Percentiles rank a stretch among this genome's conserved stretches.
Evolutionary conservation across 2,888 invertebrate genomes (phyloP).

Genomic region (Homarus gammarus): DNA sequence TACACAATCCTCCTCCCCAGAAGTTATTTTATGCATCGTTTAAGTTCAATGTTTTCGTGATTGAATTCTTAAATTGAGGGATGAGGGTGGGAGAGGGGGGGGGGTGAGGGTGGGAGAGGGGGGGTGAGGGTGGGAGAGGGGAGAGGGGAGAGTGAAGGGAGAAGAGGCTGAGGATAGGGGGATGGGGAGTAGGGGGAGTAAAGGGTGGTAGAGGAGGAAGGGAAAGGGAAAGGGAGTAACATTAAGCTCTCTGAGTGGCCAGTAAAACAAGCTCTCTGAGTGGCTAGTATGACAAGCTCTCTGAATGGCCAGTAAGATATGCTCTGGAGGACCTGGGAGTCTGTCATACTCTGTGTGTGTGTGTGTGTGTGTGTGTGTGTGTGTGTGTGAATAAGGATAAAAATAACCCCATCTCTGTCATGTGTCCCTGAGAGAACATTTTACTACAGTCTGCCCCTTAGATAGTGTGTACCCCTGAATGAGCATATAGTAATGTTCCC

Average conservation of each 20-base stretch:
- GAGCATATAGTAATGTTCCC: too few species aligned
- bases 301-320: background rate
- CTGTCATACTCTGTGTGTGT: background rate
- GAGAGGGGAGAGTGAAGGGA: background rate
- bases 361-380: constrained; percentile 9
- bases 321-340: background rate
- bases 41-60: constrained; percentile 22
- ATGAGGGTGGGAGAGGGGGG: constrained; percentile 18
- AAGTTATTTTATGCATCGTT: constrained; percentile 27
- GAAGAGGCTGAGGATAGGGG: background rate
- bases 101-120: constrained; percentile 22
- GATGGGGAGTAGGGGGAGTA: background rate
- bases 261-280: too few species aligned
- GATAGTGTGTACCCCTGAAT: too few species aligned
- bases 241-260: background rate
- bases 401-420: too few species aligned
- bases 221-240: background rate
- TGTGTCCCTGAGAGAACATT: too few species aligned
- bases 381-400: background rate
- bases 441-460: too few species aligned
- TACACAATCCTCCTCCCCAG: background rate
- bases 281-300: too few species aligned
- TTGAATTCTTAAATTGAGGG: constrained; percentile 27
- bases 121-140: background rate
- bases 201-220: too few species aligned